Evolutionary conservation across 2,113 vertebrate species (phyloP), one percentile per base, ranked within the genome.

Genomic region (Chaenocephalus aceratus): DNA sequence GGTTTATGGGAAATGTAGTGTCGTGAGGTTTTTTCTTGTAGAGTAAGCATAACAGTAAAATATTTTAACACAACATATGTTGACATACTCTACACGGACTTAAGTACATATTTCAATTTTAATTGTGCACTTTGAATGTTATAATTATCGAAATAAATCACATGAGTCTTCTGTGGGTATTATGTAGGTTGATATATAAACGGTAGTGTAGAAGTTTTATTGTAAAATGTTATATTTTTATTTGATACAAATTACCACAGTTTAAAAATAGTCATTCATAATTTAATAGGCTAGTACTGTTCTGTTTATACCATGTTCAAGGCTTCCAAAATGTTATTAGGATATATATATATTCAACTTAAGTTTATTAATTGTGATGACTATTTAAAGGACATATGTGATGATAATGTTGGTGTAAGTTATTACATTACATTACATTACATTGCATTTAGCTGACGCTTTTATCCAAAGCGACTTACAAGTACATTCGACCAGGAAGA

Each of bases 1-100:
- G 65, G 1, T 60, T 1, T 5, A 1, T 88, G 93, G 90, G 92
- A 88, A 83, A 70, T 83, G 91, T 90, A 93, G 87, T 88, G 16
- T 36, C 0, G 2, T 1, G 0, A 48, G 5, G 13, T 18, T 18
- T 15, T 62, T 12, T 14, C 18, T 16, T 34, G 3, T 1, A 46
- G 1, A 30, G 18, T 2, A 15, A 34, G 36, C 36, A 49, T 34
- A 80, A 56, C 15, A 36, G 6, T 16, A 46, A 18, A 51, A 14
- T 21, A 5, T 18, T 12, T 52, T 56, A 21, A 9, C 6, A 21
- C 5, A 5, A 11, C 26, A 46, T 4, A 48, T 9, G 10, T 10
- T 71, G 45, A 36, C 7, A 59, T 12, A 58, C 8, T 10, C 1
- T 53, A 5, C 14, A 45, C 10, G 48, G 16, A 34, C 11, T 44